These are phyloP conservation scores for Physella acuta DNA, from an alignment of 1,140 invertebrate species.

Conservation along the genomic window DNA sequence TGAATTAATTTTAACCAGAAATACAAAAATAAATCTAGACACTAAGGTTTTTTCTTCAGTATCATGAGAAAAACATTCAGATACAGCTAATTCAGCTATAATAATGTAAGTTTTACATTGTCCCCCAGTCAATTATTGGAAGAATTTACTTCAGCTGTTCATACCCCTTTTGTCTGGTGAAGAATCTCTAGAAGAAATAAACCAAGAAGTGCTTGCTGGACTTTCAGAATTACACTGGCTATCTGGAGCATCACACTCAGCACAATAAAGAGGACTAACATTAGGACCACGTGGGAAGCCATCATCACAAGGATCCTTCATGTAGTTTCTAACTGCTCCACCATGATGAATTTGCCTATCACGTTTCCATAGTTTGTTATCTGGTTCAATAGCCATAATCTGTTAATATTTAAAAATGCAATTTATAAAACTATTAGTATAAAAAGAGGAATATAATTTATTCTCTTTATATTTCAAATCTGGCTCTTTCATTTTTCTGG, in stretches of 20 bases:
- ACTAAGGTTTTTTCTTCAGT: background rate
- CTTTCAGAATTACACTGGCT: constrained; percentile 51
- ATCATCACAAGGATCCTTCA: constrained; percentile 52
- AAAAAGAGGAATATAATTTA: background rate
- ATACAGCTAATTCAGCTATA: background rate
- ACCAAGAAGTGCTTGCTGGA: constrained; percentile 46
- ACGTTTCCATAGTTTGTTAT: constrained; percentile 52
- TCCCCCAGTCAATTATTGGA: background rate
- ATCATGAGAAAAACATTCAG: background rate
- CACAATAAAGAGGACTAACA: constrained; percentile 40
- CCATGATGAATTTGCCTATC: constrained; percentile 52
- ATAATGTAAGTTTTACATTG: background rate
- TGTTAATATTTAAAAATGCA: constrained; percentile 26
- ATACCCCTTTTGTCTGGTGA: constrained; percentile 23
- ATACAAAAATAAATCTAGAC: too few relatives aligned
- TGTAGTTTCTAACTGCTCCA: constrained; percentile 54
- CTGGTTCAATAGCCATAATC: constrained; percentile 58
- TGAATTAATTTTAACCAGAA: too few relatives aligned
- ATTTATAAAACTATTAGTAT: background rate
- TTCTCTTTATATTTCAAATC: background rate
- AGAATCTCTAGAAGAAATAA: constrained; percentile 38
- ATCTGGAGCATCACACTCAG: constrained; percentile 42
- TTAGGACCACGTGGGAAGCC: constrained; percentile 48
- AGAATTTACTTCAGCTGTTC: background rate
- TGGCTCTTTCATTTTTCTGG: background rate